Evolutionary conservation across 2,888 invertebrate genomes (phyloP), one percentile per base, ranked within the genome.

Genomic region (Sminthurides aquaticus): DNA sequence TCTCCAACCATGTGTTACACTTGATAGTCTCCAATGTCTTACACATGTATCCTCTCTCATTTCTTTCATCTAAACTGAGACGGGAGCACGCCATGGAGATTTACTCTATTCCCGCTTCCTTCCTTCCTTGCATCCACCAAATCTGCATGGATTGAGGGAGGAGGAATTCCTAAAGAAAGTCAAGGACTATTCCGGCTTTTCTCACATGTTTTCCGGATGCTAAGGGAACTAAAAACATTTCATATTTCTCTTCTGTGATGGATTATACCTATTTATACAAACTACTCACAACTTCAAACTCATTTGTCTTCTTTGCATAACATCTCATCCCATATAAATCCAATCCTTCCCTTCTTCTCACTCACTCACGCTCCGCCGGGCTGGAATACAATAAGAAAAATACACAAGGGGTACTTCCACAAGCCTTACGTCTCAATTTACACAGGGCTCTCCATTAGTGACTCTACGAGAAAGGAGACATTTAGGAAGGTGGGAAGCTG

Each of bases 191-290:
- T n/a, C n/a, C n/a, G n/a, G n/a, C n/a, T n/a, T n/a, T n/a, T n/a
- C n/a, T n/a, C n/a, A n/a, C n/a, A n/a, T n/a, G n/a, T n/a, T n/a
- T n/a, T n/a, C n/a, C 15, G 43, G 43, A 34, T 11, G 43, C n/a
- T 34, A 34, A 34, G 43, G n/a, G 15, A 34, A 15, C 43, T 34
- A 34, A 34, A 67, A 65, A 69, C 65, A 69, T 69, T 67, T 64
- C 67, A 66, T 64, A 69, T 66, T 69, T 69, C 64, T 63, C 43
- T n/a, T n/a, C 52, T 62, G 65, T 69, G 71, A 71, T 69, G 66
- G 68, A 71, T 71, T 71, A 66, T 65, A 61, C 68, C 68, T 71
- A 69, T 71, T 71, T 71, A 71, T 69, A 69, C 69, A 67, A 68
- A 71, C 69, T 67, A 63, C 65, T 64, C 65, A 68, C 65, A 68